phyloP scores from a whole-genome alignment of 2,797 vertebrate species.

The Oreortyx pictus region DNA sequence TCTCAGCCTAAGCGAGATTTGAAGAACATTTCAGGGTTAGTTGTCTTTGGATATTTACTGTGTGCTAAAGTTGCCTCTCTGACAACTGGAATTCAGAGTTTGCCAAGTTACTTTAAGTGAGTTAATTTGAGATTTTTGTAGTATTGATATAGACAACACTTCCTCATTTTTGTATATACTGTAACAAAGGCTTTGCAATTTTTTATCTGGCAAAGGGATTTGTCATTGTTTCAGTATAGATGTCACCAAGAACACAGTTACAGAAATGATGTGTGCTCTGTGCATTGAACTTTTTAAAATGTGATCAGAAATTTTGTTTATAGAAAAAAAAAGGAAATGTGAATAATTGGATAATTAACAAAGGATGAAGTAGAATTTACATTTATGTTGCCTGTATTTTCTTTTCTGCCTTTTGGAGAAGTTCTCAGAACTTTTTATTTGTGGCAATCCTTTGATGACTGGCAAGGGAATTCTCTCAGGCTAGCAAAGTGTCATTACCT shows the following conservation, averaged over 20 bases:
- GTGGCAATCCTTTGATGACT: not conserved
- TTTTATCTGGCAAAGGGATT: not conserved
- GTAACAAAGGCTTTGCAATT: not conserved
- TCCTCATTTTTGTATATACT: constrained; percentile 51
- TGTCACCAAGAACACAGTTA: not conserved
- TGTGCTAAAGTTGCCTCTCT: constrained; percentile 20
- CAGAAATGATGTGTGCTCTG: not conserved
- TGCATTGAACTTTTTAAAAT: not conserved
- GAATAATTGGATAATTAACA: not conserved
- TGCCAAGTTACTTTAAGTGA: constrained; percentile 39
- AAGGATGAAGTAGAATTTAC: not conserved
- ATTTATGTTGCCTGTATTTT: not conserved
- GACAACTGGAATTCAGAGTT: constrained; percentile 64
- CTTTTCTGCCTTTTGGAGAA: not conserved
- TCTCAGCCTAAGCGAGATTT: not conserved
- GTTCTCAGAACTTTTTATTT: not conserved
- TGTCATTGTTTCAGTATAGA: not conserved
- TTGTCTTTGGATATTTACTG: not conserved
- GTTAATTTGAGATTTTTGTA: constrained; percentile 51
- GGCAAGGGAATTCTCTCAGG: not conserved
- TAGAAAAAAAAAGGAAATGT: not conserved
- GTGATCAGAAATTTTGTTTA: not conserved
- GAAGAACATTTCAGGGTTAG: not conserved
- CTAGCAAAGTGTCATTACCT: not conserved
- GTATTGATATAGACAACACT: constrained; percentile 4